Conservation (phyloP, 2,888 invertebrate genomes). For the Oscheius myriophilus region DNA sequence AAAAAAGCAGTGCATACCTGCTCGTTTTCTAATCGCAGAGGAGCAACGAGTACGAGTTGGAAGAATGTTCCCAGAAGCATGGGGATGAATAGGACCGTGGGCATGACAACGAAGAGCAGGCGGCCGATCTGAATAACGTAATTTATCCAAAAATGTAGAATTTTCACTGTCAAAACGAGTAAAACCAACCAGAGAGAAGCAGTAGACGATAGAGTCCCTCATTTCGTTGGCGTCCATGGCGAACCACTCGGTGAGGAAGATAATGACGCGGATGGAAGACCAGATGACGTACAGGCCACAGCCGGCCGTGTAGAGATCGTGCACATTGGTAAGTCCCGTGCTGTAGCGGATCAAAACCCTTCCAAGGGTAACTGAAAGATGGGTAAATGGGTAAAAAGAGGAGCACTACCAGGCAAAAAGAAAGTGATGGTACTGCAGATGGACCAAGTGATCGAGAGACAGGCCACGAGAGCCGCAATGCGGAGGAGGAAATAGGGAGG, state of each 20-base stretch:
- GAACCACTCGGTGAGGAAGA: conserved; percentile 85
- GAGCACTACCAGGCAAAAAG: conserved; percentile 80
- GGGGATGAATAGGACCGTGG: conserved; percentile 89
- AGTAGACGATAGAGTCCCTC: conserved; percentile 22
- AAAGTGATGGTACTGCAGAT: conserved; percentile 85
- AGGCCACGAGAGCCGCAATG: conserved; percentile 77
- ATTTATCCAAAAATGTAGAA: neutral
- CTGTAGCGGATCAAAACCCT: conserved; percentile 60
- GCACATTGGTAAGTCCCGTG: conserved; percentile 77
- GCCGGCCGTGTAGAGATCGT: conserved; percentile 82
- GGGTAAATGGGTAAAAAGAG: conserved; percentile 1
- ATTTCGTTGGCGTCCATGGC: conserved; percentile 80
- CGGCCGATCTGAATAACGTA: conserved; percentile 38
- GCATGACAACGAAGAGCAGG: conserved; percentile 76
- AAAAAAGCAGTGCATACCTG: too few relatives aligned
- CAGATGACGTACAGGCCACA: conserved; percentile 94
- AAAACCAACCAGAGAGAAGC: conserved; percentile 11
- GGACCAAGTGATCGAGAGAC: conserved; percentile 86
- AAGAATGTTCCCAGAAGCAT: conserved; percentile 89
- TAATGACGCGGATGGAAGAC: conserved; percentile 77
- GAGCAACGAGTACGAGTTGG: conserved; percentile 88
- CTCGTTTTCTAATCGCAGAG: conserved; percentile 82
- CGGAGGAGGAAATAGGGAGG: conserved; percentile 82
- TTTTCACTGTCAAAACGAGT: too few relatives aligned
- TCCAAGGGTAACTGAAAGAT: conserved; percentile 79